phyloP scores from a whole-genome alignment of 2,888 invertebrate species.

The Athripsodes cinereus region DNA sequence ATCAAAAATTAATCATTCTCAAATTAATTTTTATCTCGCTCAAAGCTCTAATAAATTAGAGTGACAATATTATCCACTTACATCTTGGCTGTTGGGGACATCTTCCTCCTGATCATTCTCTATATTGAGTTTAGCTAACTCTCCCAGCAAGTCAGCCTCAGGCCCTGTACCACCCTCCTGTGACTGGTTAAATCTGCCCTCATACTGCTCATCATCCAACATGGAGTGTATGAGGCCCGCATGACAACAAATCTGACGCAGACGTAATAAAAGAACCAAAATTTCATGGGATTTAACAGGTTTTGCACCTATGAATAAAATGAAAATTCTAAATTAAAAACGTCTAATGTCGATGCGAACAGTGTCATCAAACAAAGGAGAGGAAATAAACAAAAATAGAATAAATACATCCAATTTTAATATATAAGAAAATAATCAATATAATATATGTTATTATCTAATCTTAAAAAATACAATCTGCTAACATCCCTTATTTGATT shows the following conservation, averaged over 20 bases:
- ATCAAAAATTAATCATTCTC: too few species aligned
- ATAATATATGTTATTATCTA: too few species aligned
- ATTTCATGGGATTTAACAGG: slow-evolving; percentile 60
- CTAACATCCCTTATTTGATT: too few species aligned
- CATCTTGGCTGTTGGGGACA: not conserved
- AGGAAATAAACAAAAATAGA: too few species aligned
- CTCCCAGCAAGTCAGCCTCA: slow-evolving; percentile 56
- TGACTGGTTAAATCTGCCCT: slow-evolving; percentile 11
- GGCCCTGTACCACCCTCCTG: slow-evolving; percentile 36
- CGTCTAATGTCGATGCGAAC: too few species aligned
- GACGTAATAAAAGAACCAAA: slow-evolving; percentile 72
- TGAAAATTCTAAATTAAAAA: not conserved
- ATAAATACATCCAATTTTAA: too few species aligned
- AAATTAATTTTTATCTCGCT: too few species aligned
- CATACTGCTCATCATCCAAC: slow-evolving; percentile 42
- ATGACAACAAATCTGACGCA: slow-evolving; percentile 88
- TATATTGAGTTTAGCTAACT: slow-evolving; percentile 57
- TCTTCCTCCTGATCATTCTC: slow-evolving; percentile 4
- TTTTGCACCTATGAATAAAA: not conserved
- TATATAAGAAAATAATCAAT: too few species aligned
- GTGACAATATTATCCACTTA: too few species aligned
- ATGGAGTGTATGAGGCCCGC: slow-evolving; percentile 69
- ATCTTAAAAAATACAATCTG: too few species aligned
- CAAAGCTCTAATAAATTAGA: too few species aligned
- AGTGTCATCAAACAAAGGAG: too few species aligned